Evolutionary conservation across 1,140 invertebrate genomes (phyloP).

Genomic region (Neodiprion virginianus): DNA sequence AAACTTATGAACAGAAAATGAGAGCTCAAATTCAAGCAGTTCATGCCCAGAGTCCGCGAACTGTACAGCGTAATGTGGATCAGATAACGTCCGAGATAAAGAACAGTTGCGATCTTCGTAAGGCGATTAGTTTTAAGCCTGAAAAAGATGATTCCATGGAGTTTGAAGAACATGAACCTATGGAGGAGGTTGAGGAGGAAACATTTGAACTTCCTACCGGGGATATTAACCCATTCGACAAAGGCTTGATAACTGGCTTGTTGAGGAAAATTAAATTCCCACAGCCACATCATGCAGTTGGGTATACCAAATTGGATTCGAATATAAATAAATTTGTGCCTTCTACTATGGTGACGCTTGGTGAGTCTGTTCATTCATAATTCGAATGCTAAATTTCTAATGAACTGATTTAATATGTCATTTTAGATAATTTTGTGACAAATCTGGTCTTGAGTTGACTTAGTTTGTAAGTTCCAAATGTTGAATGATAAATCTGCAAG

Average conservation of each 20-base stretch:
- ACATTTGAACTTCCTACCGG: slow-evolving; percentile 48
- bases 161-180: slow-evolving; percentile 52
- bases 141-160: slow-evolving; percentile 48
- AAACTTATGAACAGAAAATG: slow-evolving; percentile 53
- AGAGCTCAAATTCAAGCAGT: slow-evolving; percentile 55
- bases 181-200: slow-evolving; percentile 49
- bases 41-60: slow-evolving; percentile 58
- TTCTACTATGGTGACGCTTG: slow-evolving; percentile 55
- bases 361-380: slow-evolving; percentile 34
- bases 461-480: no score
- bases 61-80: slow-evolving; percentile 58
- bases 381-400: no score
- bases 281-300: slow-evolving; percentile 54
- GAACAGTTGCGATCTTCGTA: slow-evolving; percentile 56
- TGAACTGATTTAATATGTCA: no score
- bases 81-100: slow-evolving; percentile 59
- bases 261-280: slow-evolving; percentile 63
- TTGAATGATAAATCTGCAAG: no score
- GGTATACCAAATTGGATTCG: slow-evolving; percentile 50
- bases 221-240: slow-evolving; percentile 63
- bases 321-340: slow-evolving; percentile 60
- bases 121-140: slow-evolving; percentile 50
- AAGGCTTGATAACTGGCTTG: slow-evolving; percentile 57
- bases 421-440: no score
- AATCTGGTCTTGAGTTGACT: no score